Evolutionary conservation across 2,797 vertebrate species (phyloP).

Genomic region (Clangula hyemalis): DNA sequence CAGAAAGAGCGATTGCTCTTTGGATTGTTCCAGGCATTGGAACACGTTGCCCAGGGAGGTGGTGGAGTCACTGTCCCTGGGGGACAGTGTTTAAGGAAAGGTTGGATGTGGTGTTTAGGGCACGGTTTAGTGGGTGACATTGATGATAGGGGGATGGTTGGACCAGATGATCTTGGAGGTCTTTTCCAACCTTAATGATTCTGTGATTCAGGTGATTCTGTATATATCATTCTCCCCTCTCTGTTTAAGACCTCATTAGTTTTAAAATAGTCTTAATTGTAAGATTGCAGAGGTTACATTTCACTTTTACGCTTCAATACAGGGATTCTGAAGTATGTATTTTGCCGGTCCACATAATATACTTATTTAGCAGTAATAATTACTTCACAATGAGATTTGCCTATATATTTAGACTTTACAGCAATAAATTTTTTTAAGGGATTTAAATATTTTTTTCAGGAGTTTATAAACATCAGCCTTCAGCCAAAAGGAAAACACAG

Average conservation of each 20-base stretch:
- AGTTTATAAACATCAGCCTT: neutral
- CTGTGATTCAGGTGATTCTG: neutral
- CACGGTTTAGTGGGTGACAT: too few relatives aligned
- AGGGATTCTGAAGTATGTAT: neutral
- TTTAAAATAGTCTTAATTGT: neutral
- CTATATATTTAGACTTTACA: neutral
- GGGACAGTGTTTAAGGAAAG: too few relatives aligned
- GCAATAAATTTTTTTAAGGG: neutral
- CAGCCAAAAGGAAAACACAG: constrained; percentile 19
- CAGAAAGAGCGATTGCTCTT: too few relatives aligned
- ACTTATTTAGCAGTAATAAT: neutral
- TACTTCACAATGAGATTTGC: neutral
- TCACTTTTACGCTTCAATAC: neutral
- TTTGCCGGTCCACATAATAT: neutral
- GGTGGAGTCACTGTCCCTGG: too few relatives aligned
- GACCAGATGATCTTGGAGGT: too few relatives aligned
- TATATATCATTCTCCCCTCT: neutral
- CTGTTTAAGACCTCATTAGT: neutral
- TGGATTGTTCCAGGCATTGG: too few relatives aligned
- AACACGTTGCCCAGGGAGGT: too few relatives aligned
- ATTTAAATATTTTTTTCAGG: neutral
- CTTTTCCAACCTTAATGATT: too few relatives aligned
- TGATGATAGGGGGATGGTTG: too few relatives aligned
- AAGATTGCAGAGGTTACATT: too few relatives aligned
- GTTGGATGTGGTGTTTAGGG: too few relatives aligned